A percentile compares a stretch with the other conserved stretches of the same genome.
phyloP scores from a whole-genome alignment of 2,888 invertebrate species.

The Colletes collaris region DNA sequence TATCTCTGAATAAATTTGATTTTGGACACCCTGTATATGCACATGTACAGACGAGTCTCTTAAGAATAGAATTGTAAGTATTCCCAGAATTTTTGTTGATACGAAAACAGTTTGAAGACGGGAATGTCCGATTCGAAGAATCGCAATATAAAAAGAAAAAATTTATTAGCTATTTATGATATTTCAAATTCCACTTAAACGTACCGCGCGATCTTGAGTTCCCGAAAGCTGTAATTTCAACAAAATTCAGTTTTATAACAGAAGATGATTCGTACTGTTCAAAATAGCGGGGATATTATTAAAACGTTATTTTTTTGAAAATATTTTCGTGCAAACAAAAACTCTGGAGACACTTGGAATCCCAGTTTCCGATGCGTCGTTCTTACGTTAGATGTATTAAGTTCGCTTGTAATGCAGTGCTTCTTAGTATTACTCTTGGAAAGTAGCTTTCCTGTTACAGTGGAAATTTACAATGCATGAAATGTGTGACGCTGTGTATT shows the following conservation, averaged over 20 bases:
- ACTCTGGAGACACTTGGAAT: not conserved
- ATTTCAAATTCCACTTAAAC: no score
- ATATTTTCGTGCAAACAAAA: not conserved
- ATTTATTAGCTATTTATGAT: no score
- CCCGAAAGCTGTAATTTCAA: no score
- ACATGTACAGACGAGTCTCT: not conserved
- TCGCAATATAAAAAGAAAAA: no score
- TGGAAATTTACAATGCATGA: conserved; percentile 32
- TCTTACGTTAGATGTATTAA: conserved; percentile 25
- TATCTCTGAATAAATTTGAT: not conserved
- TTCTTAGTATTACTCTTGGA: conserved; percentile 35
- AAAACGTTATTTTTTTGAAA: not conserved
- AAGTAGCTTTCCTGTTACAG: conserved; percentile 20
- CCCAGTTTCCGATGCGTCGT: not conserved
- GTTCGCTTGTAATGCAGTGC: conserved; percentile 24
- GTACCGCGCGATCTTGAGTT: no score
- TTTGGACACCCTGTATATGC: conserved; percentile 2
- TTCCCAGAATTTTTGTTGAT: not conserved
- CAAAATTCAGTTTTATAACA: no score
- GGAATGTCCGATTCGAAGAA: no score
- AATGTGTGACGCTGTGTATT: conserved; percentile 24
- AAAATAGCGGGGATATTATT: no score
- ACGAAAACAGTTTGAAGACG: no score
- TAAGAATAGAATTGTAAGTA: not conserved
- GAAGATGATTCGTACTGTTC: no score